Evolutionary conservation across 2,888 invertebrate species (phyloP), one percentile per base, ranked within the genome.

Genomic region (Xylophagus ater): DNA sequence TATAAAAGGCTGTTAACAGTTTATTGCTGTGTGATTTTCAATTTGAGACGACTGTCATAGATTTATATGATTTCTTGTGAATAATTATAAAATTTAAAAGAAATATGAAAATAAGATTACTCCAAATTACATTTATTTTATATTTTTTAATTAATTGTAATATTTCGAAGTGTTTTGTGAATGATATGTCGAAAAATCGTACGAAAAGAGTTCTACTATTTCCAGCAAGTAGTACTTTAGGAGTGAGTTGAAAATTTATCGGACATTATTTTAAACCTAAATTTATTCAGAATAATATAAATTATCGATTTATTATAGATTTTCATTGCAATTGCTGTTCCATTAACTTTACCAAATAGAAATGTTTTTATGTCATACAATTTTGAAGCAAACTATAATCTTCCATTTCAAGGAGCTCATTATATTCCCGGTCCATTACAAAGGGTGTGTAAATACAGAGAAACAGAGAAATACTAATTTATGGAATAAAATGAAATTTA

Each of bases 301-400:
- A 10, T 28, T 21, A 5, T 32, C 18, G 10, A 39, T 47, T 42
- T 47, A 21, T 65, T 66, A 14, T 60, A 82, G 82, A 65, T 77
- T 13, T 74, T 81, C 53, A 53, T 80, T 9, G 81, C 81, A 1
- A 68, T 82, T 44, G 78, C 81, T 1, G 69, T 81, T 25, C 82
- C 83, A 0, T 57, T 83, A 13, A 78, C 78, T 50, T 66, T 78
- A 3, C 75, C 76, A 0, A 73, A 77, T 46, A 74, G 76, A 48
- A 76, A 78, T 54, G 74, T 81, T 4, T 81, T 79, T 51, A 64
- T 82, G 37, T 79, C 82, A 0, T 80, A 78, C 55, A 81, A 81
- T 62, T 78, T 82, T 53, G 82, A 82, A 53, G 72, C 77, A 0
- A 76, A 74, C 54, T 83, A 79, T 60, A 62, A 58, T 29, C 57